Evolutionary conservation across 2,797 vertebrate species (phyloP), one percentile per base, ranked within the genome.

Genomic region (Myotis vivesi): DNA sequence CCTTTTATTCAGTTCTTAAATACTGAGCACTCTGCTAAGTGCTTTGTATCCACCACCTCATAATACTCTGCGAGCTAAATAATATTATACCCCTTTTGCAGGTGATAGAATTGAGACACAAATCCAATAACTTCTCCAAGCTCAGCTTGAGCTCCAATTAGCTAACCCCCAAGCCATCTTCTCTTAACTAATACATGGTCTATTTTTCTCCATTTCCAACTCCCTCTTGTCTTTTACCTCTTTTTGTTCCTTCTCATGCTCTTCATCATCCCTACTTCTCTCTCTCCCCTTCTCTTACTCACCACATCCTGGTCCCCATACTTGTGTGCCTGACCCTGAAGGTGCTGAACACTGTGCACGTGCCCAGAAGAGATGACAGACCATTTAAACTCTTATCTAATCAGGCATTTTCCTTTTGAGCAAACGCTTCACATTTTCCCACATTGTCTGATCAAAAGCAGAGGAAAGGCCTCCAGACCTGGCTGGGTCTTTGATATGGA

Each of bases 321-420:
- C 22, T 59, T 94, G 84, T 94, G 36, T 84, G 93, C 90, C 88
- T 89, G 72, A 85, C 82, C 94, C 83, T 59, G 89, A 80, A 97
- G 93, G 94, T 95, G 97, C 0, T 97, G 96, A 97, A 93, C 91
- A 87, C 91, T 55, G 75, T 68, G 55, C 91, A 85, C 30, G 75
- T 91, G 92, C 59, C 62, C 69, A 94, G 93, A 92, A 96, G 96
- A 96, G 97, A 94, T 93, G 95, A 96, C 87, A 68, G 97, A 89
- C 81, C 93, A 89, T 88, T 97, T 94, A 94, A 3, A 89, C 57
- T 51, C 94, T 97, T 98, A 97, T 98, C 97, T 97, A 96, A 95
- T 97, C 97, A 92, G 83, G 69, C 94, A 87, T 95, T 96, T 97
- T 94, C 90, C 92, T 97, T 96, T 94, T 6, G 84, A 84, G 22